Evolutionary conservation across 2,113 vertebrate species (phyloP).

Genomic region (Sardina pilchardus): DNA sequence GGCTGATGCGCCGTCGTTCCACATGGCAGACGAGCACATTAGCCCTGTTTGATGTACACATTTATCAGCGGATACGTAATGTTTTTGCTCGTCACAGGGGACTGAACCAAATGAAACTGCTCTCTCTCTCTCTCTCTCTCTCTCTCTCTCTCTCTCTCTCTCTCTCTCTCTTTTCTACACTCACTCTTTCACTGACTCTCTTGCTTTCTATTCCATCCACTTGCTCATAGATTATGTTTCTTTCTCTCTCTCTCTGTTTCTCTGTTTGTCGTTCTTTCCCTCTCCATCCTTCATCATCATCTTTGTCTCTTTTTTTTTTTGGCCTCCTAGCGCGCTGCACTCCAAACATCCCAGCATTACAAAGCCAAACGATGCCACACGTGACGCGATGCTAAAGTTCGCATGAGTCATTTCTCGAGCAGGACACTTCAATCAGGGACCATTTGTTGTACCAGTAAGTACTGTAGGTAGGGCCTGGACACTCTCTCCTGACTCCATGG

Average conservation of each 20-base stretch:
- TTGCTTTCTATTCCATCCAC: background rate
- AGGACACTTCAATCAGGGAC: background rate
- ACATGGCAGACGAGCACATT: conserved; percentile 23
- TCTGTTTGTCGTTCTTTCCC: background rate
- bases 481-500: background rate
- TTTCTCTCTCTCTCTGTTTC: background rate
- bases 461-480: background rate
- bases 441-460: background rate
- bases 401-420: background rate
- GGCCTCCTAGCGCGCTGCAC: background rate
- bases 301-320: too few relatives aligned
- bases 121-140: background rate
- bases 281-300: background rate
- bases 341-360: background rate
- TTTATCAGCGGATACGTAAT: conserved; percentile 36
- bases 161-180: background rate
- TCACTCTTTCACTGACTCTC: background rate
- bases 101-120: conserved; percentile 12
- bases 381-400: background rate
- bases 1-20: conserved; percentile 21
- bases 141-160: background rate
- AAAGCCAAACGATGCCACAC: background rate
- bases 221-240: background rate
- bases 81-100: conserved; percentile 17
- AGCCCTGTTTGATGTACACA: conserved; percentile 35